Percentiles rank a stretch among this genome's conserved stretches.
These are phyloP conservation scores for Malacosoma neustria DNA, from an alignment of 2,888 invertebrate species.

Conservation along the genomic window DNA sequence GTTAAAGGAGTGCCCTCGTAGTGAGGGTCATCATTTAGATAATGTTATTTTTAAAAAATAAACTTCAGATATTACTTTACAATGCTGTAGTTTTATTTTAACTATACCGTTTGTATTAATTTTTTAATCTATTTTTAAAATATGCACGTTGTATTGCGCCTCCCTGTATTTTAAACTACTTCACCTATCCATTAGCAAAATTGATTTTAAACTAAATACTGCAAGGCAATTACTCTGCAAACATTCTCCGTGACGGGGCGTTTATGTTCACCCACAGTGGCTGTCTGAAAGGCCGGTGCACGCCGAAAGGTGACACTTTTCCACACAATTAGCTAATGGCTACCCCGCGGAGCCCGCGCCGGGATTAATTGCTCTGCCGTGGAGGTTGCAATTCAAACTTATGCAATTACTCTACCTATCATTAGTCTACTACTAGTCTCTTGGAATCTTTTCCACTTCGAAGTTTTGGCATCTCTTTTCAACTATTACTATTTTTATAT, in stretches of 20 bases:
- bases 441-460: not conserved
- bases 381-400: not conserved
- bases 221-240: not conserved
- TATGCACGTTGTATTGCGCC: too few relatives aligned
- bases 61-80: too few relatives aligned
- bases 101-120: too few relatives aligned
- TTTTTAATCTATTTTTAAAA: too few relatives aligned
- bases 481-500: too few relatives aligned
- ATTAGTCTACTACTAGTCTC: not conserved
- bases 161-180: too few relatives aligned
- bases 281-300: slow-evolving; percentile 6
- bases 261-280: slow-evolving; percentile 1
- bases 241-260: not conserved
- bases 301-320: slow-evolving; percentile 23
- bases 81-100: too few relatives aligned
- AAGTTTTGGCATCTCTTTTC: too few relatives aligned
- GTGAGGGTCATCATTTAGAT: too few relatives aligned
- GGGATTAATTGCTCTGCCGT: slow-evolving; percentile 4
- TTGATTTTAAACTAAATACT: not conserved
- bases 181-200: too few relatives aligned
- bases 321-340: slow-evolving; percentile 35
- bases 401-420: slow-evolving; percentile 2
- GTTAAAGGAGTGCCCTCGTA: too few relatives aligned
- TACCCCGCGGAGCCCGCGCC: slow-evolving; percentile 3
- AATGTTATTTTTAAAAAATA: too few relatives aligned